Evolutionary conservation across 1,140 invertebrate genomes (phyloP).

Genomic region (silkworm (Bombyx mori)): DNA sequence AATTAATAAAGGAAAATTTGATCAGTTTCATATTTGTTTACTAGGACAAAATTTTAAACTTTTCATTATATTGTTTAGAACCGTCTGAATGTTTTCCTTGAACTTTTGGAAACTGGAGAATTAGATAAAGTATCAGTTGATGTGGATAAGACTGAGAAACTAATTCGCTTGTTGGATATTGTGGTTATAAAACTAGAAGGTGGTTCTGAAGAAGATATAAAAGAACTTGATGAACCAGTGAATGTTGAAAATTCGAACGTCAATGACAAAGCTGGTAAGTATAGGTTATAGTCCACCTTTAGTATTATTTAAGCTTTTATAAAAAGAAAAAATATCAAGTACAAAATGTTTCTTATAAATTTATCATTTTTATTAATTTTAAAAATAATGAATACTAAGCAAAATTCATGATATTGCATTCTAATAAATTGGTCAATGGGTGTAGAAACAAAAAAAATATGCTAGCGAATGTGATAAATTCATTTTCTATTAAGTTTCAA

Average conservation of each 20-base stretch:
- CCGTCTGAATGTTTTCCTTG: constrained; percentile 91
- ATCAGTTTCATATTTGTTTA: neutral
- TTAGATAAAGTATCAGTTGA: constrained; percentile 89
- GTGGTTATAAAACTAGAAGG: constrained; percentile 98
- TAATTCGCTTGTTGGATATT: constrained; percentile 93
- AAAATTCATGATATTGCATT: no score
- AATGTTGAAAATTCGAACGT: constrained; percentile 30
- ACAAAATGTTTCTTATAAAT: neutral
- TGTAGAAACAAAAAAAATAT: neutral
- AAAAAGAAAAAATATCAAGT: neutral
- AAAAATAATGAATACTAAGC: no score
- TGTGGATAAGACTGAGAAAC: constrained; percentile 86
- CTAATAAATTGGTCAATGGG: no score
- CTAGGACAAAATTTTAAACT: neutral
- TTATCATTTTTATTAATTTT: neutral
- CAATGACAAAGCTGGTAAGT: constrained; percentile 48
- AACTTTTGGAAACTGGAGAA: constrained; percentile 82
- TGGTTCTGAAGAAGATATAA: constrained; percentile 95
- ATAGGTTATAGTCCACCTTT: neutral
- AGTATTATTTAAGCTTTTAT: neutral
- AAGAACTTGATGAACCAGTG: constrained; percentile 79
- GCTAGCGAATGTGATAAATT: neutral
- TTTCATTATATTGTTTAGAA: constrained; percentile 71
- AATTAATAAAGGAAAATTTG: constrained; percentile 16
- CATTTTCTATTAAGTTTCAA: constrained; percentile 1